Base-by-base conservation (phyloP, 2,888 invertebrate genomes). In the Nebria salina region DNA sequence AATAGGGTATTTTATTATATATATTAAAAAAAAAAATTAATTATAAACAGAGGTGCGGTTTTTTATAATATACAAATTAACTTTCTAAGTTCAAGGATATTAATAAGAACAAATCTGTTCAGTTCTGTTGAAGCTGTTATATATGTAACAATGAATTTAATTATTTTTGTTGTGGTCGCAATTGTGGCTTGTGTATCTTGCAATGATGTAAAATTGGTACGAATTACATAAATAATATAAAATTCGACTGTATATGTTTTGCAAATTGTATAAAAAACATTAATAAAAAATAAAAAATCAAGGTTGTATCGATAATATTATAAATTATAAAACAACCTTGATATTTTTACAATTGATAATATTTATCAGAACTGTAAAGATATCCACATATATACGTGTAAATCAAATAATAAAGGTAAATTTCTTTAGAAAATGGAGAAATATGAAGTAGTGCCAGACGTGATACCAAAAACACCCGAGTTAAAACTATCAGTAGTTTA, bases 361-460 rank as follows among this genome's bases (percentile, higher is more conserved):
- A 34, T 34, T 34, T 34, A 34, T 34, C 34, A 34, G 5, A 34
- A 34, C 20, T 20, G 20, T 20, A 20, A 20, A 20, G 20, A 20
- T 20, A 20, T 34, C 0, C 34, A 34, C 34, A 1, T 4, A 34
- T 34, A 34, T 34, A 34, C 34, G 4, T 34, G 34, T 34, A 34
- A 34, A 34, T 4, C 34, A 5, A 34, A 4, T 34, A 34, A 34
- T 34, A 34, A 34, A 34, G 34, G 5, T 34, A 54, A 54, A 11
- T 54, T 11, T 54, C 11, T 54, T 64, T 81, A 84, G 83, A 82
- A 81, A 80, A 86, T 87, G 87, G 86, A 87, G 82, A 84, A 85
- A 80, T 85, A 86, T 83, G 84, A 83, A 76, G 84, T 88, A 26
- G 86, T 88, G n/a, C 87, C 87, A 1, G 87, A 87, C 82, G 87